phyloP scores from a whole-genome alignment of 23 tunicate genomes.

The Phallusia fumigata region DNA sequence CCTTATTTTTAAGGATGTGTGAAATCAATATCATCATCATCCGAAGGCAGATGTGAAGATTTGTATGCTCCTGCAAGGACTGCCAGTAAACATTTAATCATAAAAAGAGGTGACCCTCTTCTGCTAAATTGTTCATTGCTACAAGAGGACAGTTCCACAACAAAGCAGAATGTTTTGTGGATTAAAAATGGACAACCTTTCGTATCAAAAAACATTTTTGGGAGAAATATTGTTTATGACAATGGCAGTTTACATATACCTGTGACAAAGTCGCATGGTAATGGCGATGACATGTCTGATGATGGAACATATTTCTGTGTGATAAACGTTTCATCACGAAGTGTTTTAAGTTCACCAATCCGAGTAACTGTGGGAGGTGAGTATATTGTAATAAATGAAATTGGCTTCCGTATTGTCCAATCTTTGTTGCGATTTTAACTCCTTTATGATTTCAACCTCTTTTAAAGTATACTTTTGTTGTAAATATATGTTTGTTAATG shows the following conservation, averaged over 20 bases:
- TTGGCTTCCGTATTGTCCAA: neutral
- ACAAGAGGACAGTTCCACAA: neutral
- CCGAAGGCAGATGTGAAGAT: neutral
- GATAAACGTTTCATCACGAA: neutral
- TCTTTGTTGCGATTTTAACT: too few species aligned
- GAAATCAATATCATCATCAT: neutral
- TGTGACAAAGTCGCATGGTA: neutral
- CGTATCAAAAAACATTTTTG: neutral
- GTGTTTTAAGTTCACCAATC: neutral
- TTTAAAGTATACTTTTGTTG: too few species aligned
- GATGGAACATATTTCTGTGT: neutral
- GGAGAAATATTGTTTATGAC: neutral
- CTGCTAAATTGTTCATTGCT: neutral
- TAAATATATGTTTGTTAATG: too few species aligned
- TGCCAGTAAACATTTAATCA: neutral
- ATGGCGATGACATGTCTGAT: neutral
- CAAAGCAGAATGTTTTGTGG: neutral
- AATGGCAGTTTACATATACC: constrained; percentile 10
- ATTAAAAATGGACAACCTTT: constrained; percentile 6
- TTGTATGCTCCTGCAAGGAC: neutral
- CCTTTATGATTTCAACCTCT: too few species aligned
- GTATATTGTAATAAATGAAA: neutral
- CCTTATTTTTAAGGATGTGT: neutral
- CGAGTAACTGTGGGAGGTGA: neutral
- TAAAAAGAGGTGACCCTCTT: constrained; percentile 10